These are phyloP conservation scores for Gasterosteus aculeatus DNA, from an alignment of 2,113 vertebrate genomes.

Conservation along the genomic window DNA sequence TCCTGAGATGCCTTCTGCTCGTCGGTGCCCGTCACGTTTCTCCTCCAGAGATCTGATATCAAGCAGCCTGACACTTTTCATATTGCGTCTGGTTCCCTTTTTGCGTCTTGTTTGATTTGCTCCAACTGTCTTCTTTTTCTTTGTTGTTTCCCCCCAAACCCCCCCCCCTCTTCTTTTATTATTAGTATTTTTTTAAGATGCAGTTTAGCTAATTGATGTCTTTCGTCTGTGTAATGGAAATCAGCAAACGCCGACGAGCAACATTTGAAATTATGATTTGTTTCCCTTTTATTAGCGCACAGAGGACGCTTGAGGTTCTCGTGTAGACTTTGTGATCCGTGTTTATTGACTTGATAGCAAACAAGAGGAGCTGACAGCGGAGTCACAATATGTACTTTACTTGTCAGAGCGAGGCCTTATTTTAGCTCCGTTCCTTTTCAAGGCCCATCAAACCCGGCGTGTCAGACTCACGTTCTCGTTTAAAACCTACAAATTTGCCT, in stretches of 20 bases:
- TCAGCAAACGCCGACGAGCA: conserved; percentile 56
- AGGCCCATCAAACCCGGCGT: conserved; percentile 19
- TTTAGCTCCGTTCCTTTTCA: conserved; percentile 24
- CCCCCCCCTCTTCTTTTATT: not conserved
- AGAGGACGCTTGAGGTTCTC: conserved; percentile 53
- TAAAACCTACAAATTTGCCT: conserved; percentile 26
- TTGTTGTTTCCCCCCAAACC: not conserved
- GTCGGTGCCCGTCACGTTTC: conserved; percentile 75
- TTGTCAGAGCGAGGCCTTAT: conserved; percentile 41
- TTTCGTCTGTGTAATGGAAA: conserved; percentile 72
- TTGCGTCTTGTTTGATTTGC: conserved; percentile 68
- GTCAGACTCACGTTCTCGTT: conserved; percentile 36
- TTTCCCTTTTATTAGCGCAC: conserved; percentile 62
- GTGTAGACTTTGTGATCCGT: conserved; percentile 72
- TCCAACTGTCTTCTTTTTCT: conserved; percentile 52
- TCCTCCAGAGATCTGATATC: conserved; percentile 78
- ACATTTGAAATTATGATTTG: conserved; percentile 66
- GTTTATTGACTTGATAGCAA: conserved; percentile 71
- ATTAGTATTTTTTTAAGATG: not conserved
- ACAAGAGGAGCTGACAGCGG: conserved; percentile 65
- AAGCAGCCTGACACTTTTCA: conserved; percentile 72
- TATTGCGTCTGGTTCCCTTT: conserved; percentile 52
- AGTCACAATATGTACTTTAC: conserved; percentile 53
- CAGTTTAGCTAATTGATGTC: conserved; percentile 71
- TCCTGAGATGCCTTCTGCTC: conserved; percentile 82